phyloP scores from a whole-genome alignment of 1,140 invertebrate genomes.

The Antheraea pernyi region DNA sequence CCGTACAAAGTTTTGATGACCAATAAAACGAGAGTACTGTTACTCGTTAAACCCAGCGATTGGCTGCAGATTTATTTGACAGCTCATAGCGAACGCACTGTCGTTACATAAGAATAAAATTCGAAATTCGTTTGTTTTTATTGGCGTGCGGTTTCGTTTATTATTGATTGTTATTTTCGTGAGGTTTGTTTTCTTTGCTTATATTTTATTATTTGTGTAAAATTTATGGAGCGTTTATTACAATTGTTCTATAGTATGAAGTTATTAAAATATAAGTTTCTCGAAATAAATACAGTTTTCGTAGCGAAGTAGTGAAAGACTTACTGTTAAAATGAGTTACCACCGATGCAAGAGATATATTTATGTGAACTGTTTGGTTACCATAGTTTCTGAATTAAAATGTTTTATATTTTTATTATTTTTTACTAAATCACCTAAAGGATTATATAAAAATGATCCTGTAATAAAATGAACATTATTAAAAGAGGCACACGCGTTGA shows the following conservation, averaged over 20 bases:
- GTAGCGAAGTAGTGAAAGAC: too few relatives aligned
- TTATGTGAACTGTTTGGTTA: too few relatives aligned
- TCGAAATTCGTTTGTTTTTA: constrained; percentile 24
- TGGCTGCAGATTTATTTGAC: constrained; percentile 59
- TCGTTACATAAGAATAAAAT: constrained; percentile 52
- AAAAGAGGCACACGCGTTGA: background rate
- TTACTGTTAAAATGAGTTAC: too few relatives aligned
- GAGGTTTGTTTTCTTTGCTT: background rate
- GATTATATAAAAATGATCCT: background rate
- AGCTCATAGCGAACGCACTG: constrained; percentile 53
- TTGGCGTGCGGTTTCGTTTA: constrained; percentile 12
- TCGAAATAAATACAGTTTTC: too few relatives aligned
- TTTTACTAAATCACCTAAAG: background rate
- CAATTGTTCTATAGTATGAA: too few relatives aligned
- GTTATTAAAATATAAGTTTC: too few relatives aligned
- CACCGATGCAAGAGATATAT: too few relatives aligned
- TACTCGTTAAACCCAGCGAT: constrained; percentile 51
- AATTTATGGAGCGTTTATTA: too few relatives aligned
- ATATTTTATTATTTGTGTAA: too few relatives aligned
- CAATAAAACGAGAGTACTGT: constrained; percentile 46
- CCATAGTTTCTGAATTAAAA: too few relatives aligned
- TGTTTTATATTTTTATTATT: too few relatives aligned
- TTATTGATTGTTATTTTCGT: background rate
- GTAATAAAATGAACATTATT: background rate
- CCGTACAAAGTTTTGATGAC: constrained; percentile 35